Evolutionary conservation across 2,113 vertebrate species (phyloP), one percentile per base, ranked within the genome.

Genomic region (Sapajus apella): DNA sequence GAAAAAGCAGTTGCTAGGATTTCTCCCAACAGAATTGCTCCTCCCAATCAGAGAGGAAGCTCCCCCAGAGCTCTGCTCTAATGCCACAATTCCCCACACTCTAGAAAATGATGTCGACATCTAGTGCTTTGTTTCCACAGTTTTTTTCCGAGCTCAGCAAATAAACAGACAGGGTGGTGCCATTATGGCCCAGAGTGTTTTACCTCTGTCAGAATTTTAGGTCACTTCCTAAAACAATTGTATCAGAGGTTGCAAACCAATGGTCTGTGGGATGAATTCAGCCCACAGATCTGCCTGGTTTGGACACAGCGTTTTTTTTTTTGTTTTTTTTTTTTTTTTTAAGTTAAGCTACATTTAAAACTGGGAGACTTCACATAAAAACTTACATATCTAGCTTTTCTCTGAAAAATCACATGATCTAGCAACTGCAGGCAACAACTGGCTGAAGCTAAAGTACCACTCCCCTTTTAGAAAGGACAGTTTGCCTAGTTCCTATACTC

Each of bases 201-300:
- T 81, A 84, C 61, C 50, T 94, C 70, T 87, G 84, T 23, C 61
- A 97, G 94, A 83, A 96, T 75, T 91, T 92, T 90, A 94, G 92
- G 81, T 97, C 37, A 96, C 85, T 92, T 96, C 90, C 94, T 89
- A 94, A 97, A 96, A 94, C 87, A 90, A 96, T 85, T 87, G 37
- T 25, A 93, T 52, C 61, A 91, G 92, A 97, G 47, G 68, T 96
- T 93, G 87, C 52, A 96, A 96, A 91, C 73, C 80, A 97, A 87
- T 66, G 32, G 61, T 93, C 77, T 89, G n/a, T 76, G 75, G 76
- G 84, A 16, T 40, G 30, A 86, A 96, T 80, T 70, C 81, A 96
- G 61, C 55, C 79, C 66, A 90, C 12, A 75, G 30, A 92, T 68
- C 50, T 95, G 37, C 52, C 52, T 56, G 73, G 50, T 88, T 81